Evolutionary conservation across 2,797 vertebrate species (phyloP), one percentile per base, ranked within the genome.

Genomic region (Tapirus indicus): DNA sequence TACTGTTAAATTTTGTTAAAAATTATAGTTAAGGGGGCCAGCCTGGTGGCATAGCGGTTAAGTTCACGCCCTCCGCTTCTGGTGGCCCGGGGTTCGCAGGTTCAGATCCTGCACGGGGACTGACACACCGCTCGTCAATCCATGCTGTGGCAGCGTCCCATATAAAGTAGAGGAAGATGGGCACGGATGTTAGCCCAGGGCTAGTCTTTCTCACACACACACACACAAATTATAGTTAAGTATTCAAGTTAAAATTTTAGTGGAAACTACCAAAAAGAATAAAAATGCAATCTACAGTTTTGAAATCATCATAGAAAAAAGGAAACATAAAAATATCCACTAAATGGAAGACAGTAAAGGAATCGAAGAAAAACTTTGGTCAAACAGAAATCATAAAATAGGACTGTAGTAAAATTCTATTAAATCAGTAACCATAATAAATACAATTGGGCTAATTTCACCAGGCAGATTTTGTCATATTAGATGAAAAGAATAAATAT

Each of bases 301-400:
- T 93, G 54, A 74, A 69, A 69, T 5, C 38, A 66, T 94, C 21
- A 58, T 12, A n/a, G 47, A 47, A 32, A 52, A 89, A 79, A 77
- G 7, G 20, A 41, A 66, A 64, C 12, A 66, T 35, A 75, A 89
- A 75, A 38, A 18, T 88, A 25, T 44, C 72, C 44, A 68, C 58
- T 25, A 75, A 74, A 54, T 38, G 29, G 16, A 94, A 64, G 7
- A 32, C 21, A 94, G 32, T 23, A 29, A 74, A 74, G 17, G 8
- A 88, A 75, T 56, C 17, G 66, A 94, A 75, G 38, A 41, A 56
- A 83, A 94, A 9, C 23, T 56, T 18, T 52, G 41, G 38, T 35
- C 64, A 75, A 94, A 89, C 21, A 88, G 60, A 83, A 94, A 83
- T 6, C 8, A 58, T 18, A 94, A 79, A 80, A 94, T 41, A 52